Conservation (phyloP, 2,113 vertebrate species). For the Tyto alba region DNA sequence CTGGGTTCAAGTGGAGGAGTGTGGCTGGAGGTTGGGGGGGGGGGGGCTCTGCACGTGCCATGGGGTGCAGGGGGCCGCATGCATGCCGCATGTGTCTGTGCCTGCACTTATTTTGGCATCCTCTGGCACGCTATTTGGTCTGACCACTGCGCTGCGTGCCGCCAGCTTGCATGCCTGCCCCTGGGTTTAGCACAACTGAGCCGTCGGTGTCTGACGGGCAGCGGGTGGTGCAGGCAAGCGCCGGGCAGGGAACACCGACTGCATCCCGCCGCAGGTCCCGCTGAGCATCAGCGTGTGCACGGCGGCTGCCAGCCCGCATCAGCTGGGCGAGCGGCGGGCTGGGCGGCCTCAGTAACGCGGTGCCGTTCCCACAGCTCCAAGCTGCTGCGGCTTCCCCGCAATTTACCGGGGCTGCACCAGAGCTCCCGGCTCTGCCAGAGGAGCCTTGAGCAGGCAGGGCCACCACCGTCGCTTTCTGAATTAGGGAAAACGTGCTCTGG, state of each 20-base stretch:
- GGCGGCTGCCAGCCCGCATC: not conserved
- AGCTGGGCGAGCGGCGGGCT: not conserved
- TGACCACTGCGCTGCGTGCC: not conserved
- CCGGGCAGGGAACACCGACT: not conserved
- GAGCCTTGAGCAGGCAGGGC: not conserved
- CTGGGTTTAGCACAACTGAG: not conserved
- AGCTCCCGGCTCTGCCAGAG: not conserved
- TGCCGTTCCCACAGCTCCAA: not conserved
- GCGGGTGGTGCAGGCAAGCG: not conserved
- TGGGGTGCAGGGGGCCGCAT: not conserved
- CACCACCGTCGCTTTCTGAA: not conserved
- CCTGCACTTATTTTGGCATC: rapidly evolving
- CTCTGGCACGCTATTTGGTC: rapidly evolving
- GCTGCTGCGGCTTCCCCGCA: not conserved
- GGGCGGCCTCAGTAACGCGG: not conserved
- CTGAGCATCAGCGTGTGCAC: rapidly evolving
- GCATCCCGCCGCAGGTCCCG: not conserved
- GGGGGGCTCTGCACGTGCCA: not conserved
- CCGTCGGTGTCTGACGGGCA: rapidly evolving
- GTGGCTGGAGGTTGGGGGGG: not conserved
- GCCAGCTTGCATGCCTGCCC: not conserved
- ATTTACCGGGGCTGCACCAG: not conserved
- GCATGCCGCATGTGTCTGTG: rapidly evolving
- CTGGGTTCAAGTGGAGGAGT: not conserved
- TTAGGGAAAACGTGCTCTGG: not conserved